These are phyloP conservation scores for Chydorus sphaericus DNA, from an alignment of 2,888 invertebrate species.

Conservation along the genomic window DNA sequence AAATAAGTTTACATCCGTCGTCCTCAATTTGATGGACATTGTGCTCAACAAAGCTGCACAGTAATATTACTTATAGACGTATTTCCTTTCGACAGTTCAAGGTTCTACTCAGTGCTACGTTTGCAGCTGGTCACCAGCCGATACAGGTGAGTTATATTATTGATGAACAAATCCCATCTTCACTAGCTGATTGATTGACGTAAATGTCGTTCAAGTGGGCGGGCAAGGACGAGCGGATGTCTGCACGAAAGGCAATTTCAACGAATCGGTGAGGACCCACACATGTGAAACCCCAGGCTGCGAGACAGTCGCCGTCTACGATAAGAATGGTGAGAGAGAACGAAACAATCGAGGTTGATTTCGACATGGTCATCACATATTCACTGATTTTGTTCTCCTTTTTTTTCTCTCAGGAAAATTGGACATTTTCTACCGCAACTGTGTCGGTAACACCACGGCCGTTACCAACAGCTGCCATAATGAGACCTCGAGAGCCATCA, in stretches of 20 bases:
- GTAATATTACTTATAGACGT: neutral
- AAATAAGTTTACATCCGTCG: too few relatives aligned
- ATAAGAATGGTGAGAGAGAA: slow-evolving; percentile 17
- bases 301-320: slow-evolving; percentile 18
- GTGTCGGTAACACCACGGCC: slow-evolving; percentile 10
- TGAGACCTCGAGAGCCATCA: slow-evolving; percentile 9
- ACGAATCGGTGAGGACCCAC: slow-evolving; percentile 16
- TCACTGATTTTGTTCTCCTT: neutral
- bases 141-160: slow-evolving; percentile 5
- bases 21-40: too few relatives aligned
- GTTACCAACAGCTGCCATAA: slow-evolving; percentile 4
- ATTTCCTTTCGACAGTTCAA: neutral
- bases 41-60: neutral
- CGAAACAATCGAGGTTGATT: neutral
- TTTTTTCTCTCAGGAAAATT: slow-evolving; percentile 16
- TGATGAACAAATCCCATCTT: neutral
- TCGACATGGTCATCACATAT: neutral
- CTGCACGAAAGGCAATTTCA: slow-evolving; percentile 17
- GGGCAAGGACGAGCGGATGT: slow-evolving; percentile 15
- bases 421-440: slow-evolving; percentile 19
- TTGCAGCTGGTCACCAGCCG: slow-evolving; percentile 19
- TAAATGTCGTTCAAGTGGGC: too few relatives aligned
- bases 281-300: slow-evolving; percentile 19
- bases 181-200: neutral
- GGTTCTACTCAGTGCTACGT: slow-evolving; percentile 20